Evolutionary conservation across 2,797 vertebrate species (phyloP).

Genomic region (Leontopithecus rosalia): DNA sequence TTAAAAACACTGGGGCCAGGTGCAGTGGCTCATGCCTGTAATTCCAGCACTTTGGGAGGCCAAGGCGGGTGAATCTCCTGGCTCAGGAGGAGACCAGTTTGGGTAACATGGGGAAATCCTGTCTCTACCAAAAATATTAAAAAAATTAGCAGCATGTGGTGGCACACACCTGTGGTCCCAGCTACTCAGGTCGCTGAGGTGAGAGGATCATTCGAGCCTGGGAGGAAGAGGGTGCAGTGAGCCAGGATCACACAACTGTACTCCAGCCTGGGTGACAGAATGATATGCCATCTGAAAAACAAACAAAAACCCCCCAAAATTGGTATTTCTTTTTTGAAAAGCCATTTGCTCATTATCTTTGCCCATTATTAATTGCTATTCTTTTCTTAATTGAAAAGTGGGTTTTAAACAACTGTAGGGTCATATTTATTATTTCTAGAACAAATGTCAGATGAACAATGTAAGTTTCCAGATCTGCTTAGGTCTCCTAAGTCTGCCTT

Average conservation of each 20-base stretch:
- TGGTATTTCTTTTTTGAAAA: neutral
- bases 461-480: neutral
- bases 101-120: neutral
- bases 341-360: neutral
- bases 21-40: neutral
- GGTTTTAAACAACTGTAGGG: neutral
- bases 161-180: neutral
- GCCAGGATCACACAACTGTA: neutral
- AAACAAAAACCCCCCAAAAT: neutral
- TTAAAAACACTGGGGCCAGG: neutral
- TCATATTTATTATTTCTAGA: neutral
- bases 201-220: neutral
- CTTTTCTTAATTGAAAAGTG: constrained; percentile 42
- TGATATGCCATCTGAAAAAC: neutral
- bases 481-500: neutral
- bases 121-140: neutral
- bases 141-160: neutral
- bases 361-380: neutral
- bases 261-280: neutral
- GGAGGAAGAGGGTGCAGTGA: neutral
- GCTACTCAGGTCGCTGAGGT: neutral
- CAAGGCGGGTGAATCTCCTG: neutral
- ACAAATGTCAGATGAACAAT: neutral
- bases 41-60: neutral
- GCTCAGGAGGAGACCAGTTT: neutral